Percentiles rank a stretch among this genome's conserved stretches.
These are phyloP conservation scores for Nesidiocoris tenuis DNA, from an alignment of 2,888 invertebrate species.

Conservation along the genomic window DNA sequence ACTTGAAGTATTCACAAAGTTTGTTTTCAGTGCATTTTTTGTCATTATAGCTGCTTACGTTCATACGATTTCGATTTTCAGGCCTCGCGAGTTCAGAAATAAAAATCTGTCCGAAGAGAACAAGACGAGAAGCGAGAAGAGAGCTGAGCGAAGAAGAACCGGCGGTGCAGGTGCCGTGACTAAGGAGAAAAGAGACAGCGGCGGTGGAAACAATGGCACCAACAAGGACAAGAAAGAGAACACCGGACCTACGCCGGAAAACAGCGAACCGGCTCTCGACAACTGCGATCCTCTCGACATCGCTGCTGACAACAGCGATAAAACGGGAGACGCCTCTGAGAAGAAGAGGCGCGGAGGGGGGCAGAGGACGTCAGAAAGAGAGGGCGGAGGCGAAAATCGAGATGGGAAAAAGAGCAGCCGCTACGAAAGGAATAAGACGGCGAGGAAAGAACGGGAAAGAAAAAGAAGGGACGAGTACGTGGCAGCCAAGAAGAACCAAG, in stretches of 20 bases:
- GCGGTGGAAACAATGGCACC: conserved; percentile 11
- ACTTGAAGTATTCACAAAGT: too few relatives aligned
- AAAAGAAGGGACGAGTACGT: conserved; percentile 26
- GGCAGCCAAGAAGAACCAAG: conserved; percentile 26
- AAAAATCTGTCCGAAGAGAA: conserved; percentile 50
- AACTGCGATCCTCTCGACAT: neutral
- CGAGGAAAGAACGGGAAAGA: conserved; percentile 33
- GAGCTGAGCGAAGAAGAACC: conserved; percentile 21
- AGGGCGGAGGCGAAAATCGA: conserved; percentile 53
- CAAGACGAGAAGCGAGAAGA: conserved; percentile 45
- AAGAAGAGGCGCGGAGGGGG: conserved; percentile 56
- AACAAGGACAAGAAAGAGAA: conserved; percentile 23
- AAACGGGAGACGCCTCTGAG: neutral
- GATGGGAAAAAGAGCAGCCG: conserved; percentile 51
- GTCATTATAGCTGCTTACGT: neutral
- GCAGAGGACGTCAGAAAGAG: conserved; percentile 55
- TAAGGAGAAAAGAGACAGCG: conserved; percentile 35
- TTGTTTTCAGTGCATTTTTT: neutral
- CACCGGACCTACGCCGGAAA: conserved; percentile 1
- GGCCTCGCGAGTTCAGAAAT: conserved; percentile 47
- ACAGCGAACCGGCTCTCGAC: neutral
- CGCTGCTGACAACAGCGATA: neutral
- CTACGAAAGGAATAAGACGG: conserved; percentile 40
- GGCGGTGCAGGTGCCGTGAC: conserved; percentile 8
- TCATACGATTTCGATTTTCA: conserved; percentile 4